Evolutionary conservation across 2,113 vertebrate genomes (phyloP).

Genomic region (Leiothrix lutea): DNA sequence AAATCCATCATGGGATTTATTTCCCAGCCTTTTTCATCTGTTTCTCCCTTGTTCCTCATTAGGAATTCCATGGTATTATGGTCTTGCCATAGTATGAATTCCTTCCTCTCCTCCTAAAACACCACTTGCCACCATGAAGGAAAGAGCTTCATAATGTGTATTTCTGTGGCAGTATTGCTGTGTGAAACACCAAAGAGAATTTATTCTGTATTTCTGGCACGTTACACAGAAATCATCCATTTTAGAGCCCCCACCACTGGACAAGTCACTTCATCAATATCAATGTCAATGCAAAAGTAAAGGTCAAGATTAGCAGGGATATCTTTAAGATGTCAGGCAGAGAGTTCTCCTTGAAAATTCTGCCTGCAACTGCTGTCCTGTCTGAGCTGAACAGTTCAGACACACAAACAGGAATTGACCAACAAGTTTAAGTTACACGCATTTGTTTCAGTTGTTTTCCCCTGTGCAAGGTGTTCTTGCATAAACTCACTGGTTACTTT

Average conservation of each 20-base stretch:
- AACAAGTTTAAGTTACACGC: neutral
- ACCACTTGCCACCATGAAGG: neutral
- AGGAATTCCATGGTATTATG: neutral
- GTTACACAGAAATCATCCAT: conserved; percentile 52
- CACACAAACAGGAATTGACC: conserved; percentile 29
- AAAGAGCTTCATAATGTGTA: neutral
- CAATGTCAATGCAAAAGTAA: conserved; percentile 6
- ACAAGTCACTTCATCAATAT: conserved; percentile 47
- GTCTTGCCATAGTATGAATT: neutral
- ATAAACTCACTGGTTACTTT: neutral
- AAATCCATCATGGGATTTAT: neutral
- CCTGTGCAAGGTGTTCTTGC: neutral
- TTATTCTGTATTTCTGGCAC: conserved; percentile 23
- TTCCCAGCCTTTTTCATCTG: neutral
- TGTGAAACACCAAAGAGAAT: neutral
- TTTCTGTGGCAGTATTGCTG: conserved; percentile 32
- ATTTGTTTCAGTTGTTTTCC: neutral
- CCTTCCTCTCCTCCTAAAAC: neutral
- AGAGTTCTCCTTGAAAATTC: conserved; percentile 23
- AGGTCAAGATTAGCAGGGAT: neutral
- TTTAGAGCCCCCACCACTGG: conserved; percentile 36
- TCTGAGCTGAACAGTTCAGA: conserved; percentile 21
- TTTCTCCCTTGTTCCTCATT: neutral
- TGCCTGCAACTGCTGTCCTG: neutral
- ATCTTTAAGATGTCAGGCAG: neutral